Base-by-base conservation (phyloP, 2,113 vertebrate genomes). In the Amphilophus citrinellus region DNA sequence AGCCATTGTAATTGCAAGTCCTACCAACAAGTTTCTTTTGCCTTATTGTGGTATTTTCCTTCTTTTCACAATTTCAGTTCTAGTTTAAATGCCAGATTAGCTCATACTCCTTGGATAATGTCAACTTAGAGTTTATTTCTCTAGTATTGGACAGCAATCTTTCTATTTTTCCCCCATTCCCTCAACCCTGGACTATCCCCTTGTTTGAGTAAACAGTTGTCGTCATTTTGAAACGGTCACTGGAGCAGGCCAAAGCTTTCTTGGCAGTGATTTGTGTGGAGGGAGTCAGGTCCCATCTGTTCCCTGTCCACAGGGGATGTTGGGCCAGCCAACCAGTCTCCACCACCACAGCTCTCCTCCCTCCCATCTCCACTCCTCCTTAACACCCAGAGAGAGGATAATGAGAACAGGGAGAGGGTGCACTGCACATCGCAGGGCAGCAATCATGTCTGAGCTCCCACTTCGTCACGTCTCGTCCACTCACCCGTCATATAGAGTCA, bases 341-440 rank as follows among this genome's bases (percentile, higher is more conserved):
- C 77, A 76, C 39, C 75, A 22, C 71, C 71, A 76, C 73, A 68
- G 56, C 79, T 66, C 56, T 84, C 71, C 85, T 57, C 61, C 56
- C 32, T 59, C 82, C 68, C 35, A 59, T 75, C 84, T 83, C 83
- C 61, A 80, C 83, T 75, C 66, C 90, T 86, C 83, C 88, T 62
- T n/a, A 87, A 92, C 94, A 92, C 93, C 91, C 89, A 91, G 84
- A 79, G 92, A 88, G 91, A 91, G 89, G 92, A 92, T 92, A 93
- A 94, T 93, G 89, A 92, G 91, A 91, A 87, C 53, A 83, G 88
- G 78, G 88, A 88, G 84, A 84, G 63, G 82, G 85, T 71, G 87
- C 78, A 63, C 88, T 47, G 56, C 79, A 86, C 87, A 87, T 88
- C 87, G 77, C 82, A 24, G 76, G 85, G 86, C 76, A 83, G 66